Evolutionary conservation across 2,113 vertebrate species (phyloP).

Genomic region (Lanius ludovicianus): DNA sequence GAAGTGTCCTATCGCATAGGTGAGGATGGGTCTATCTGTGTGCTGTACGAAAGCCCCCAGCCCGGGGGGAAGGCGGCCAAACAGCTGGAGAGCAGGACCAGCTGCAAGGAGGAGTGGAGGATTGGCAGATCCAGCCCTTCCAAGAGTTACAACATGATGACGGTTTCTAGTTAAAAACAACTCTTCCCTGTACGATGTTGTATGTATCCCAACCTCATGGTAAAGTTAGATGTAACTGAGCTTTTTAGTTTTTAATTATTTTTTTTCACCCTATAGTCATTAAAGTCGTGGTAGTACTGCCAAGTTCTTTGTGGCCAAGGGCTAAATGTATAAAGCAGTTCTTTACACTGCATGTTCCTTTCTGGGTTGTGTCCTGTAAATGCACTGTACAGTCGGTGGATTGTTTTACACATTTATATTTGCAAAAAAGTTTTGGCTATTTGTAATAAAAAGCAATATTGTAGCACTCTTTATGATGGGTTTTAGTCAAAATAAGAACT

Average conservation of each 20-base stretch:
- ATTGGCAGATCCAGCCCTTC: constrained; percentile 68
- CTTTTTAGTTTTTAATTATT: neutral
- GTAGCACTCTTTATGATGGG: constrained; percentile 35
- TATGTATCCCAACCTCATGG: constrained; percentile 21
- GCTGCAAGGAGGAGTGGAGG: constrained; percentile 73
- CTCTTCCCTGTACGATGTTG: constrained; percentile 21
- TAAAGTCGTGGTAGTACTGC: constrained; percentile 57
- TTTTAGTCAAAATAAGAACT: constrained; percentile 9
- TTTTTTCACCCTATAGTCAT: neutral
- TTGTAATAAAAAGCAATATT: constrained; percentile 71
- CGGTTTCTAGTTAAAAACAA: constrained; percentile 72
- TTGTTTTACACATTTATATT: constrained; percentile 75
- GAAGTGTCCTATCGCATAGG: constrained; percentile 82
- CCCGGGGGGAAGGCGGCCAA: neutral
- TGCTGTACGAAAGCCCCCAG: constrained; percentile 73
- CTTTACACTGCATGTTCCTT: constrained; percentile 39
- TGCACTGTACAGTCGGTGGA: constrained; percentile 68
- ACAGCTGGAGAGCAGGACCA: constrained; percentile 50
- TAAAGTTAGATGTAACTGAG: constrained; percentile 31
- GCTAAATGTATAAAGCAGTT: constrained; percentile 58
- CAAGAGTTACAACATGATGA: constrained; percentile 75
- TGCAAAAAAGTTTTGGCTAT: constrained; percentile 63
- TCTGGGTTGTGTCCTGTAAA: constrained; percentile 68
- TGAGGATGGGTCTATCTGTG: constrained; percentile 79
- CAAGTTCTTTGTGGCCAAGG: constrained; percentile 63